Evolutionary conservation across 2,113 vertebrate species (phyloP), one percentile per base, ranked within the genome.

Genomic region (Psophia crepitans): DNA sequence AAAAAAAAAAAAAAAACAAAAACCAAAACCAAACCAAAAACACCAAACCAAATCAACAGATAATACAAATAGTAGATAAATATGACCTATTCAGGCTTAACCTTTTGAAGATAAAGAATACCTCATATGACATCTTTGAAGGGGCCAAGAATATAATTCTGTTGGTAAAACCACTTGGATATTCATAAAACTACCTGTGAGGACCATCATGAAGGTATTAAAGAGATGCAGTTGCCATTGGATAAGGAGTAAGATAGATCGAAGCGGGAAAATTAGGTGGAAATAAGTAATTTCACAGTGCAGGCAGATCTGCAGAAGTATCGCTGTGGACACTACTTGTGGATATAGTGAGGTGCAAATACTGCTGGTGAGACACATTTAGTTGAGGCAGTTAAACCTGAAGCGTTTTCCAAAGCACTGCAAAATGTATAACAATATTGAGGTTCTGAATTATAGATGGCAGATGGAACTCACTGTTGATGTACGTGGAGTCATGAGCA

Each of bases 401-500:
- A 66, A 91, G 7, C 14, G 43, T 76, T 93, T 81, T 64, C 11
- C 20, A 86, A 92, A 64, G 30, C 15, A 26, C 9, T 37, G 26
- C 15, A 74, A 74, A 92, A 64, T 14, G 3, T 61, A 15, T 48
- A 39, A 4, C 18, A 33, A 57, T 53, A 65, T 20, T 84, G 56
- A 57, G n/a, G 32, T 56, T 39, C 35, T 82, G 32, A 71, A 87
- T 43, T 33, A 57, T 6, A 51, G 12, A 33, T 21, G 27, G 43
- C 8, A 56, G 48, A 35, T 14, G 2, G 64, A 84, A 78, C 71
- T 63, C 74, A 46, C 5, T 44, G n/a, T 21, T 78, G 54, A 9
- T 53, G 2, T n/a, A 28, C 0, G 0, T 14, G 24, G n/a, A 74
- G 41, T 71, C 60, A 27, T 3, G 9, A 68, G 74, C 41, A 57